Evolutionary conservation across 2,797 vertebrate species (phyloP).

Genomic region (Tarsius wallacei): DNA sequence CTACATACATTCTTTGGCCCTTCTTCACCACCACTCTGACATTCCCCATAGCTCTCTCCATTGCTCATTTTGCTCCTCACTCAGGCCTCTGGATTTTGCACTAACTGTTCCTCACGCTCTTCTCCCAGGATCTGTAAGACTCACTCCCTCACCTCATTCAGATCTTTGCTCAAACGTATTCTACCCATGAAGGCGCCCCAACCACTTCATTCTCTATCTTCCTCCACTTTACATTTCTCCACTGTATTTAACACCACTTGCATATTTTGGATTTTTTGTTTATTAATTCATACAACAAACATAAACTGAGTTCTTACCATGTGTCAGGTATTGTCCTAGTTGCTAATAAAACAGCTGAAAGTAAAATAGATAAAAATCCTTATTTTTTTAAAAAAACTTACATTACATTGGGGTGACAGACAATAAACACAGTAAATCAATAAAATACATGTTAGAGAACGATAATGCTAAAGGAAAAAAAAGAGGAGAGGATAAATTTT

Average conservation of each 20-base stretch:
- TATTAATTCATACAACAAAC: background rate
- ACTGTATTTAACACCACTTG: background rate
- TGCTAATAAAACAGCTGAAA: slow-evolving; percentile 13
- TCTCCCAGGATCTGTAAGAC: background rate
- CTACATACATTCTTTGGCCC: background rate
- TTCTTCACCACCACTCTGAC: background rate
- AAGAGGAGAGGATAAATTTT: background rate
- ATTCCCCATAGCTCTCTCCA: background rate
- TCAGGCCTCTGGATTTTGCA: background rate
- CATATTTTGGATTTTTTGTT: background rate
- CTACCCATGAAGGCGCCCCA: background rate
- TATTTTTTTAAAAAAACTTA: background rate
- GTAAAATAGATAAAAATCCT: background rate
- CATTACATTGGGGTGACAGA: background rate
- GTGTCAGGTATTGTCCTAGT: background rate
- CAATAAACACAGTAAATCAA: background rate
- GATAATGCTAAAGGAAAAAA: background rate
- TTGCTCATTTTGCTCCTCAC: background rate
- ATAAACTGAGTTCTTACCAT: background rate
- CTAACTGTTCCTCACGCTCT: background rate
- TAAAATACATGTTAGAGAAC: background rate
- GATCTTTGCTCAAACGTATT: background rate
- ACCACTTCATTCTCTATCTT: background rate
- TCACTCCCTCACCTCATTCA: background rate
- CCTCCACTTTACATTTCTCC: background rate